Base-by-base conservation (phyloP, 2,888 invertebrate genomes). In the Anthrax anthrax region DNA sequence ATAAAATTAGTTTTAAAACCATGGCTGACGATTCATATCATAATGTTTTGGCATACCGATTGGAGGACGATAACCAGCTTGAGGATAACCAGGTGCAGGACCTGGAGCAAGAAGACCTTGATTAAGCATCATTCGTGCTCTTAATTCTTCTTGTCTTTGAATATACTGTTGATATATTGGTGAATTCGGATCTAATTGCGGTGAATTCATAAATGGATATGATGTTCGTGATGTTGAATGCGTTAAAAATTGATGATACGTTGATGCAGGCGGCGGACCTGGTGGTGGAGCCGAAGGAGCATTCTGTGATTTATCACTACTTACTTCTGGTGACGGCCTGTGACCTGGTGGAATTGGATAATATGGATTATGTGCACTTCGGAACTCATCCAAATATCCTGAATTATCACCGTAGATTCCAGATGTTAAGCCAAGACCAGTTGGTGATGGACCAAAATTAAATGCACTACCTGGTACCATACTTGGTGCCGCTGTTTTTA, bases 391-490 rank as follows among this genome's bases (percentile, higher is more conserved):
- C 44, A 83, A 70, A 62, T 81, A 83, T 38, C 76, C 75, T 54
- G 77, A 72, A 58, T 78, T 80, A 40, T 81, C 81, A 9, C 71
- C 72, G 55, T 78, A 79, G 40, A 80, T 62, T 16, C 76, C 74
- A 14, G 76, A 62, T 47, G 70, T 62, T 46, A 77, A 63, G 39
- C 72, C 69, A 58, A 81, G 69, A 4, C 70, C 68, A 49, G 76
- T 73, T 4, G 81, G 72, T 1, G 83, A 72, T 4, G 84, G 74
- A 17, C 84, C 84, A 59, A 87, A 89, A 62, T 87, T 88, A 57
- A 88, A 89, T 43, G 88, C 86, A 67, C 85, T 86, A 23, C 84
- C 81, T 9, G 87, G 78, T 52, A 87, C 84, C 60, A 84, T 81
- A 55, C 78, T 77, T 5, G 77, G 71, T 13, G 77, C 72, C 42